Conservation (phyloP, 2,888 invertebrate genomes). For the Noctua pronuba region DNA sequence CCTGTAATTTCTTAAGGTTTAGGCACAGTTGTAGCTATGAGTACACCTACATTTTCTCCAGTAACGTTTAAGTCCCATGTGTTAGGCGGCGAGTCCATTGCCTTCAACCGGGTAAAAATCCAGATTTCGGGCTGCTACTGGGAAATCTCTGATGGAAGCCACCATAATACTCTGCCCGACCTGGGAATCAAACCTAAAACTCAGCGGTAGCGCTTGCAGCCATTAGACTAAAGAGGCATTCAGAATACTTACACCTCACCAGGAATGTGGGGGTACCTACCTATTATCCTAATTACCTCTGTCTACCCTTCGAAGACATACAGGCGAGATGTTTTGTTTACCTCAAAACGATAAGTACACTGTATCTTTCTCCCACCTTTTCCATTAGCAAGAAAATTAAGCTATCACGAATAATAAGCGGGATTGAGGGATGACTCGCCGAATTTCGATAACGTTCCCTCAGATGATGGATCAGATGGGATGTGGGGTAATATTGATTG, state of each 20-base stretch:
- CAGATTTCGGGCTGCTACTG: background rate
- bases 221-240: background rate
- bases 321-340: background rate
- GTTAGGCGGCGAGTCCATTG: background rate
- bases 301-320: no score
- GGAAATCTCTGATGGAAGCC: background rate
- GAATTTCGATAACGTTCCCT: constrained; percentile 46
- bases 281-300: background rate
- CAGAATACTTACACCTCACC: background rate
- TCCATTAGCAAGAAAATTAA: constrained; percentile 54
- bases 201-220: background rate
- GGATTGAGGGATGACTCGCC: constrained; percentile 62
- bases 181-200: background rate
- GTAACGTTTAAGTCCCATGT: background rate
- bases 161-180: background rate
- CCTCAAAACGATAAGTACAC: constrained; percentile 23
- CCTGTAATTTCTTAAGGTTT: background rate
- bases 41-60: background rate
- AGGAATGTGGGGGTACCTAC: background rate
- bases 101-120: background rate
- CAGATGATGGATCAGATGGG: constrained; percentile 61
- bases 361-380: constrained; percentile 29
- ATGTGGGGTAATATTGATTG: constrained; percentile 53
- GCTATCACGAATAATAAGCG: constrained; percentile 46
- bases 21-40: background rate